A percentile compares a stretch with the other conserved stretches of the same genome.
Conservation (phyloP, 2,797 vertebrate species). For the Hypotaenidia philippensis region DNA sequence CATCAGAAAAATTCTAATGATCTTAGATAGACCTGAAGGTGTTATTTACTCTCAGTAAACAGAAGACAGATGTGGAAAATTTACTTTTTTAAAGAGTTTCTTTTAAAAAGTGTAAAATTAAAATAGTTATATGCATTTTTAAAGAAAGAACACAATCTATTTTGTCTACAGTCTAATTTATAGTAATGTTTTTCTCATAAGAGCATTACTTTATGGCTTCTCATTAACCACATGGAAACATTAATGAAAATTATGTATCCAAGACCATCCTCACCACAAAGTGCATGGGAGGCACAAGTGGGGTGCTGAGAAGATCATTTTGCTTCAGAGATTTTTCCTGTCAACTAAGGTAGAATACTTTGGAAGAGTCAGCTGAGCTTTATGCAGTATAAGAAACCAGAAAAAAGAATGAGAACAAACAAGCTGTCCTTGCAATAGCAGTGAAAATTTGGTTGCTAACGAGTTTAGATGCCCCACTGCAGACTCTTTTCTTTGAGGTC, state of each 20-base stretch:
- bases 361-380: background rate
- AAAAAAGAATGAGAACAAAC: background rate
- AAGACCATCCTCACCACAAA: background rate
- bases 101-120: background rate
- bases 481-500: background rate
- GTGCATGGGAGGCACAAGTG: background rate
- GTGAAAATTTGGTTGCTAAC: background rate
- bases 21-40: background rate
- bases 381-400: background rate
- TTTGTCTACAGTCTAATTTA: background rate
- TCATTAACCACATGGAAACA: background rate
- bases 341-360: background rate
- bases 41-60: background rate
- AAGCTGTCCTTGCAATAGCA: background rate
- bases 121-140: background rate
- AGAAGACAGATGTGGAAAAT: background rate
- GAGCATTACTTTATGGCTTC: background rate
- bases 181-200: background rate
- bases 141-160: background rate
- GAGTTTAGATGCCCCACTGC: background rate
- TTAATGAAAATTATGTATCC: background rate
- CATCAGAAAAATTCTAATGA: background rate
- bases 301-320: background rate
- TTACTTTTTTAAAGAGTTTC: background rate
- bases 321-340: background rate